A percentile compares a stretch with the other conserved stretches of the same genome.
phyloP scores from a whole-genome alignment of 2,113 vertebrate species.

The Papio anubis region DNA sequence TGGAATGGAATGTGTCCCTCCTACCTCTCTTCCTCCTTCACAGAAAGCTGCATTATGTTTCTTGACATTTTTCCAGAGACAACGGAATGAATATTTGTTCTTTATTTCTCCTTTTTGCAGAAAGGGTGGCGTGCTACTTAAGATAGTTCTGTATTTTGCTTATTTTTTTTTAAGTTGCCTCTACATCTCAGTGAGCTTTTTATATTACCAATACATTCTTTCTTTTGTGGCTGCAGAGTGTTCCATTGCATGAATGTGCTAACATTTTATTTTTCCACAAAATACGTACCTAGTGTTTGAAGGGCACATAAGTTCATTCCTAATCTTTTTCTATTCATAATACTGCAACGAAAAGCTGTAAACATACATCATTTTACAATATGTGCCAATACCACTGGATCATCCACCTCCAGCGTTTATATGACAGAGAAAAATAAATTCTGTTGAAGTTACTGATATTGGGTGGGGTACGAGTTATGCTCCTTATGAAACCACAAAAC shows the following conservation, averaged over 20 bases:
- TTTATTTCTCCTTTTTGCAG: background rate
- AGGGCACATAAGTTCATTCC: background rate
- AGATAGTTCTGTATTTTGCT: background rate
- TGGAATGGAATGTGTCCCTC: background rate
- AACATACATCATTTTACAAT: background rate
- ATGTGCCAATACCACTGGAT: background rate
- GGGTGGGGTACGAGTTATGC: background rate
- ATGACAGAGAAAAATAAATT: background rate
- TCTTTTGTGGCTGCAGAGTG: background rate
- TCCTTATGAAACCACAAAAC: background rate
- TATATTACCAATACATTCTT: background rate
- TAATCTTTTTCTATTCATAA: background rate
- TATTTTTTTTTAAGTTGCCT: background rate
- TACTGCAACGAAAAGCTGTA: background rate
- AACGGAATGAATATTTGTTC: background rate
- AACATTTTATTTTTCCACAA: background rate
- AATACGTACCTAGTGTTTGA: background rate
- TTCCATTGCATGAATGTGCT: background rate
- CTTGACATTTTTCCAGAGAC: background rate
- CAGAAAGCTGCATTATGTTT: background rate
- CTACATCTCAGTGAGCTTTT: background rate
- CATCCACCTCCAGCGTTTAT: background rate
- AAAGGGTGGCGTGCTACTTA: background rate
- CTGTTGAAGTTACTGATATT: background rate
- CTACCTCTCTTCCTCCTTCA: background rate